These are phyloP conservation scores for Xenopus tropicalis DNA, from an alignment of 2,113 vertebrate genomes.

Conservation along the genomic window UCB_Xtro_10.0 CM004445.2:146015001-146015500, in stretches of 20 bases:
- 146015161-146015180: conserved; percentile 12
- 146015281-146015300: conserved; percentile 6
- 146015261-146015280: conserved; percentile 12
- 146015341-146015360: conserved; percentile 54
- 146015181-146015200: conserved; percentile 44
- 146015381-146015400: neutral
- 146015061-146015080: neutral
- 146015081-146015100: conserved; percentile 26
- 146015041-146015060: conserved; percentile 16
- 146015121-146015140: conserved; percentile 15
- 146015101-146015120: conserved; percentile 29
- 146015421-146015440: conserved; percentile 4
- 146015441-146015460: conserved; percentile 32
- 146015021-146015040: conserved; percentile 29
- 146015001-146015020: conserved; percentile 13
- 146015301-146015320: conserved; percentile 18
- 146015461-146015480: no score
- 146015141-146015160: neutral
- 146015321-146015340: conserved; percentile 19
- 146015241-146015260: neutral
- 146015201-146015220: conserved; percentile 7
- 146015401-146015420: neutral
- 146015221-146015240: no score
- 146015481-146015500: no score
- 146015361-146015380: conserved; percentile 49